Conservation (phyloP, 2,888 invertebrate genomes). For the Sarcophaga carnaria region DNA sequence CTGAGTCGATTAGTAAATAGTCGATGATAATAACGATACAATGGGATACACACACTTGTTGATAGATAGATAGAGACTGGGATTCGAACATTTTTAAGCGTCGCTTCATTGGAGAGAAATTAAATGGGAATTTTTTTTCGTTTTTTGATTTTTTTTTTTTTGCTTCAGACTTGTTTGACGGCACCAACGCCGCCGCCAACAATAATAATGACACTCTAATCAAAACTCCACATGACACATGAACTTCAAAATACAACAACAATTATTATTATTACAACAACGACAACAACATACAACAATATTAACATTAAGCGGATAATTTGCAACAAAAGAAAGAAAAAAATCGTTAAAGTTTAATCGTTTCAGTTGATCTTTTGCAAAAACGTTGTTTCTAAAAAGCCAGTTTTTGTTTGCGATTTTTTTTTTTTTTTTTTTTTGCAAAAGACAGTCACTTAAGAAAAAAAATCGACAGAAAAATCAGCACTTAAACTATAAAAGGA, state of each 20-base stretch:
- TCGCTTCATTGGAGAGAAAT: neutral
- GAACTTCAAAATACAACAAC: conserved; percentile 61
- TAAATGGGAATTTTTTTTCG: neutral
- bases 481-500: conserved; percentile 62
- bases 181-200: conserved; percentile 63
- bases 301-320: conserved; percentile 27
- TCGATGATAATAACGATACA: neutral
- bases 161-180: conserved; percentile 59
- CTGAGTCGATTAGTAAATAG: neutral
- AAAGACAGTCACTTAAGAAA: neutral
- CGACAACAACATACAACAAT: conserved; percentile 21
- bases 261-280: conserved; percentile 1
- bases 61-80: neutral
- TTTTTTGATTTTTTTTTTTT: no score
- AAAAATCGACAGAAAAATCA: conserved; percentile 10
- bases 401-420: no score
- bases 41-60: neutral
- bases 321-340: conserved; percentile 9
- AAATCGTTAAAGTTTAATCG: conserved; percentile 56
- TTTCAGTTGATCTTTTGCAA: conserved; percentile 56
- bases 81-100: neutral
- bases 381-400: conserved; percentile 16
- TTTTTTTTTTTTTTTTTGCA: no score
- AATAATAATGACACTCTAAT: conserved; percentile 31
- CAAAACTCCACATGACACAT: conserved; percentile 68